phyloP scores from a whole-genome alignment of 2,797 vertebrate species.

The Myiotriccus ornatus region DNA sequence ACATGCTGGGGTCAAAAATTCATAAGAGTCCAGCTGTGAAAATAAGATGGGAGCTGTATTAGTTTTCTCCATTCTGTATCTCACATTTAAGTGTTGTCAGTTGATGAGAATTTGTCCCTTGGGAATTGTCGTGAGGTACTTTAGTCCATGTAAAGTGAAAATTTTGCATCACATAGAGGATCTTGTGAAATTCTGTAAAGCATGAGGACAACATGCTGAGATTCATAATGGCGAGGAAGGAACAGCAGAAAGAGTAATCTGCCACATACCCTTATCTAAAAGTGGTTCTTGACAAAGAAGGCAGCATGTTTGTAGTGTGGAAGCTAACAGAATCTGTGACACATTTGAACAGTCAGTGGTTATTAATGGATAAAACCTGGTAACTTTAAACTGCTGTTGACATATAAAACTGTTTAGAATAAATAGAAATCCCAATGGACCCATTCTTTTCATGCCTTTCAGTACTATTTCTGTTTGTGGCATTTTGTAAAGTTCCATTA shows the following conservation, averaged over 20 bases:
- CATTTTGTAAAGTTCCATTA: neutral
- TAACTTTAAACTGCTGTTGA: neutral
- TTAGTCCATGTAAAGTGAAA: conserved; percentile 48
- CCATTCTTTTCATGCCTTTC: neutral
- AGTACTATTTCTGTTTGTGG: neutral
- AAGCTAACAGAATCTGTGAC: conserved; percentile 32
- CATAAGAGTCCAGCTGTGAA: conserved; percentile 14
- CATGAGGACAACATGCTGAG: conserved; percentile 48
- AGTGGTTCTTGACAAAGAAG: conserved; percentile 47
- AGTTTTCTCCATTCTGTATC: conserved; percentile 43
- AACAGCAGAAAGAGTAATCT: conserved; percentile 62
- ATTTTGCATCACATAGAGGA: conserved; percentile 44
- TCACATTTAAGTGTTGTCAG: conserved; percentile 52
- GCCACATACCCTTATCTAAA: conserved; percentile 46
- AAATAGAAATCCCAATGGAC: neutral
- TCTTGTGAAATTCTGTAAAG: conserved; percentile 56
- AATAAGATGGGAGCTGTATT: conserved; percentile 44
- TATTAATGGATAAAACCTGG: conserved; percentile 27
- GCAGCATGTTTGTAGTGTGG: neutral
- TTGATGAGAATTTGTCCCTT: conserved; percentile 56
- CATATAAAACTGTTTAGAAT: neutral
- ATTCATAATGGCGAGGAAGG: conserved; percentile 50
- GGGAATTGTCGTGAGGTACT: conserved; percentile 28
- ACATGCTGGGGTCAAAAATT: conserved; percentile 42
- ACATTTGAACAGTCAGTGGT: conserved; percentile 29